These are phyloP conservation scores for Drosophila lutescens DNA, from an alignment of 2,888 invertebrate species.

Conservation along the genomic window DNA sequence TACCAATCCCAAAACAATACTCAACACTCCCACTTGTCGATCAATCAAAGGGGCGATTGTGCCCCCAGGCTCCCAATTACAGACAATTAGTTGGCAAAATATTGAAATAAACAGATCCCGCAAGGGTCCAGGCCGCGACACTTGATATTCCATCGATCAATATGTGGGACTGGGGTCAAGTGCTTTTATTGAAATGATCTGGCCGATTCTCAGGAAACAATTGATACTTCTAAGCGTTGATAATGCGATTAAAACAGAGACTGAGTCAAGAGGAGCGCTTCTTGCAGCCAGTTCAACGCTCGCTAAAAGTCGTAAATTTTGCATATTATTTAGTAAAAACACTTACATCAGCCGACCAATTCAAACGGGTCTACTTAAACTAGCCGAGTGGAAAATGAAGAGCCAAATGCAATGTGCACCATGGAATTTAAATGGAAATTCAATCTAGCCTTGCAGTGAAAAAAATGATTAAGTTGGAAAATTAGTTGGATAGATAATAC, in stretches of 20 bases:
- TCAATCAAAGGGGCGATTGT: constrained; percentile 60
- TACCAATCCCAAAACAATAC: constrained; percentile 25
- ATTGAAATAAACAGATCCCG: constrained; percentile 46
- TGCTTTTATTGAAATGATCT: constrained; percentile 43
- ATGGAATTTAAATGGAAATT: constrained; percentile 44
- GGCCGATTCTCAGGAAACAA: constrained; percentile 55
- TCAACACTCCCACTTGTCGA: constrained; percentile 59
- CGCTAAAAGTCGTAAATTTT: constrained; percentile 42
- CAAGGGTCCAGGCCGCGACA: constrained; percentile 63
- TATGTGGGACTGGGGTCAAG: constrained; percentile 43
- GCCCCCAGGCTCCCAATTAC: constrained; percentile 62
- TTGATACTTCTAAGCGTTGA: constrained; percentile 51
- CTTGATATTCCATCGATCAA: constrained; percentile 57
- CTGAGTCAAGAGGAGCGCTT: constrained; percentile 19
- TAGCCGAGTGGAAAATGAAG: constrained; percentile 22
- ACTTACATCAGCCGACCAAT: constrained; percentile 16
- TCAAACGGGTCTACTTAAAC: constrained; percentile 22
- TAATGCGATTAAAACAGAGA: constrained; percentile 17
- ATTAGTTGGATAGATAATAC: no score
- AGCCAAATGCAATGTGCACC: constrained; percentile 31
- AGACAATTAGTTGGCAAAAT: constrained; percentile 74
- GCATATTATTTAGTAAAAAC: constrained; percentile 38
- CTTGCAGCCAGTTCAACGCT: constrained; percentile 30
- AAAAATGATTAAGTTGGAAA: not conserved
- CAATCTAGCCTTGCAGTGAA: constrained; percentile 33